These are phyloP conservation scores for Alaudala cheleensis DNA, from an alignment of 2,113 vertebrate genomes.

Conservation along the genomic window DNA sequence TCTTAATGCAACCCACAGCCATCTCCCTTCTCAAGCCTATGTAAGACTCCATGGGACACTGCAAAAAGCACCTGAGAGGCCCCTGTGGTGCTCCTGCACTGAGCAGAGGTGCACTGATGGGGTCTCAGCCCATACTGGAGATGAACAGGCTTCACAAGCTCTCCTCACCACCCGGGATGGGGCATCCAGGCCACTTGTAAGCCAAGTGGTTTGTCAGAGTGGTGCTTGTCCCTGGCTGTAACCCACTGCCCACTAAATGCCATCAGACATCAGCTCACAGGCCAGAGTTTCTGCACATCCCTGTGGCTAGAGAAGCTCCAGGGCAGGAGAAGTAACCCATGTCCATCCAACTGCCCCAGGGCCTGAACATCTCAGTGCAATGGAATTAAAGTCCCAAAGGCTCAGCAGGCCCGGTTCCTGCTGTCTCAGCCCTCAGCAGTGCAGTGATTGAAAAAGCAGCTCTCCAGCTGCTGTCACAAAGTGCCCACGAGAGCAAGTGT, in stretches of 20 bases:
- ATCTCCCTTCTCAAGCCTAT: background rate
- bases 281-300: background rate
- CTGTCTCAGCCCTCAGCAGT: background rate
- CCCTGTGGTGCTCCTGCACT: background rate
- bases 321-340: background rate
- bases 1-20: background rate
- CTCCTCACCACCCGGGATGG: accelerated
- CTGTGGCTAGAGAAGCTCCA: background rate
- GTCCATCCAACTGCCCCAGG: background rate
- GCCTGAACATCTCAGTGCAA: background rate
- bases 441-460: background rate
- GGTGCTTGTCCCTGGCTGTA: background rate
- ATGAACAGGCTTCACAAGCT: background rate
- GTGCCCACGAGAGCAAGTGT: background rate
- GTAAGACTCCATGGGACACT: accelerated
- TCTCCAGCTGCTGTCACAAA: background rate
- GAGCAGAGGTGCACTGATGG: background rate
- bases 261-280: background rate
- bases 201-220: background rate
- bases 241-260: background rate
- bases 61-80: too few relatives aligned
- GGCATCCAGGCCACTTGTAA: background rate
- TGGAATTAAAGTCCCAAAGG: accelerated
- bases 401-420: background rate
- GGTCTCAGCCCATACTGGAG: background rate